Evolutionary conservation across 2,888 invertebrate genomes (phyloP), one percentile per base, ranked within the genome.

Genomic region (Leptinotarsa rubiginosa): DNA sequence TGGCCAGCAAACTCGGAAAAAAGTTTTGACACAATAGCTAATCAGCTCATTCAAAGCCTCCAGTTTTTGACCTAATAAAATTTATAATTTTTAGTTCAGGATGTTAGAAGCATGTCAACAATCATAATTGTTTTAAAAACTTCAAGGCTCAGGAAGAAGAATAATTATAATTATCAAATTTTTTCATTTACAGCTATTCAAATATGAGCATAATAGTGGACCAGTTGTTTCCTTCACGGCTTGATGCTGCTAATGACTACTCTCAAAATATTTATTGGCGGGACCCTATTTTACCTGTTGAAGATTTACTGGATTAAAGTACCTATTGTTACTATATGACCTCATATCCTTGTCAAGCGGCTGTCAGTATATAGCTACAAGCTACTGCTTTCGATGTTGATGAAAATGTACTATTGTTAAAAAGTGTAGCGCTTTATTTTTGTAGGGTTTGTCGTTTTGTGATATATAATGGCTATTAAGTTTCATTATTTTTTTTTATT

Each of bases 181-280:
- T 4, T 18, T 69, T 72, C 75, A 80, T 79, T 84, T 84, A 81
- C 92, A 98, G 98, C 86, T 99, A 99, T 89, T 94, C 95, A 75
- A 95, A 95, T 88, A 95, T 98, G 94, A 95, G 95, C 79, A 95
- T 95, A 88, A 93, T 98, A 80, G 98, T 96, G 79, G 98, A 99
- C 90, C 97, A 97, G 88, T 92, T 99, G 87, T 99, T 98, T 89
- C 99, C 98, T 81, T 94, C 95, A 66, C 90, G 94, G 83, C 90
- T 91, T 78, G 92, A 92, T 65, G 90, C 90, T 20, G 90, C 91
- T 1, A 91, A 92, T 79, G 92, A 92, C 86, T 98, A 93, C 89
- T 96, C 95, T 75, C 93, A 94, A 84, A 97, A 97, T 82, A 93
- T 95, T 84, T 98, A 94, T 88, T 98, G 98, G 98, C 93, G 97